Evolutionary conservation across 2,797 vertebrate species (phyloP).

Genomic region (Tadarida brasiliensis): DNA sequence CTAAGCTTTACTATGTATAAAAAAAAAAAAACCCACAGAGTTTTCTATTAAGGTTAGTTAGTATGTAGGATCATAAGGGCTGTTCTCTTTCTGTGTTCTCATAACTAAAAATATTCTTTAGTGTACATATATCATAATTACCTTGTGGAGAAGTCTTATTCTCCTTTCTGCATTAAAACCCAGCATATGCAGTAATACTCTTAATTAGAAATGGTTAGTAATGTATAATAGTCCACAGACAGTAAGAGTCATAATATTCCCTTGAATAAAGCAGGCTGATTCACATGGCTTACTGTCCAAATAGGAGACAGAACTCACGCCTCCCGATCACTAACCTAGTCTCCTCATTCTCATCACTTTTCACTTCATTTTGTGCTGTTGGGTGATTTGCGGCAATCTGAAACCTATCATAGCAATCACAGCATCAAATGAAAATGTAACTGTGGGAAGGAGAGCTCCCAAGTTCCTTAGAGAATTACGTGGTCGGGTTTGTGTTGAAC

Average conservation of each 20-base stretch:
- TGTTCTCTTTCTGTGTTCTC: not conserved
- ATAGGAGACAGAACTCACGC: not conserved
- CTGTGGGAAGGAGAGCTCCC: not conserved
- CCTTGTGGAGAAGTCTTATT: not conserved
- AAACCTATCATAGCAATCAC: constrained; percentile 27
- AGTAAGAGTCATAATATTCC: not conserved
- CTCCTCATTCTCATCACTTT: not conserved
- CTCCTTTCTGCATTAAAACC: not conserved
- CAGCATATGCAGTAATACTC: not conserved
- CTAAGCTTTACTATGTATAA: not conserved
- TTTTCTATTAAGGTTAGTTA: not conserved
- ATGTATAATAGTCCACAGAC: not conserved
- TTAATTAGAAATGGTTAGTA: constrained; percentile 36
- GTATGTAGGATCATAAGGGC: not conserved
- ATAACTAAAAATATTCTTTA: constrained; percentile 9
- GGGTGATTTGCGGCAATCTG: not conserved
- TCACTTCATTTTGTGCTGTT: constrained; percentile 38
- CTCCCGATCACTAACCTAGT: not conserved
- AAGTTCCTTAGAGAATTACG: constrained; percentile 29
- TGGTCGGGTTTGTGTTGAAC: not conserved
- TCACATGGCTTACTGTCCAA: not conserved
- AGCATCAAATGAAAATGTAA: constrained; percentile 18
- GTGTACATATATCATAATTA: not conserved
- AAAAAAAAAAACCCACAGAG: not conserved
- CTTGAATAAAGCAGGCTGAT: not conserved